phyloP scores from a whole-genome alignment of 2,888 invertebrate species.

The Himalopsyche japonica region DNA sequence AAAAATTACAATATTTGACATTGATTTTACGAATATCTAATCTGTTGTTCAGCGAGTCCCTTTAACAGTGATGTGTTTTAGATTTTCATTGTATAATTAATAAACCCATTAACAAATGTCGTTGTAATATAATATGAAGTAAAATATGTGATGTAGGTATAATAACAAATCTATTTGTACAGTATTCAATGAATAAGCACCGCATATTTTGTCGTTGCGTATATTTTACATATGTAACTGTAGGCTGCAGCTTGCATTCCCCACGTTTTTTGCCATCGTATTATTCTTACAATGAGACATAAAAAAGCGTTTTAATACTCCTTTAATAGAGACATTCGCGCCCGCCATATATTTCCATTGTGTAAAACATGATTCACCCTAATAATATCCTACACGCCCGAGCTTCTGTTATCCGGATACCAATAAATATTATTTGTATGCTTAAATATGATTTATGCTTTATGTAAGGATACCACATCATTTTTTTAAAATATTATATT shows the following conservation, averaged over 20 bases:
- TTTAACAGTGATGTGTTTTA: no score
- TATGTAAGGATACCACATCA: not conserved
- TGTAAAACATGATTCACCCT: slow-evolving; percentile 7
- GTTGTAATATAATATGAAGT: not conserved
- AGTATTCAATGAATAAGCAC: not conserved
- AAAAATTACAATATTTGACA: no score
- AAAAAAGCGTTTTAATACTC: slow-evolving; percentile 23
- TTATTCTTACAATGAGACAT: slow-evolving; percentile 14
- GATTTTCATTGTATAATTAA: no score
- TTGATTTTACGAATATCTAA: no score
- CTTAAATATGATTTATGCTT: slow-evolving; percentile 4
- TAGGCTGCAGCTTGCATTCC: not conserved
- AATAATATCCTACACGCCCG: slow-evolving; percentile 23
- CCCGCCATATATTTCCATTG: slow-evolving; percentile 15
- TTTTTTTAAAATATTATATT: not conserved
- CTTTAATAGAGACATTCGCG: slow-evolving; percentile 30
- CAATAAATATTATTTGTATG: slow-evolving; percentile 21
- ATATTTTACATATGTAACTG: not conserved
- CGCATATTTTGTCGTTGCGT: not conserved
- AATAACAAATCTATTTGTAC: not conserved
- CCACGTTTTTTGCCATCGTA: slow-evolving; percentile 19
- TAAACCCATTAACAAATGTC: not conserved
- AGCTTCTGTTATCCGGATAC: slow-evolving; percentile 11
- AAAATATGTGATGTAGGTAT: not conserved
- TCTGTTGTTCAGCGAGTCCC: no score